A percentile compares a stretch with the other conserved stretches of the same genome.
phyloP scores from a whole-genome alignment of 2,888 invertebrate genomes.

The Synanthedon myopaeformis region DNA sequence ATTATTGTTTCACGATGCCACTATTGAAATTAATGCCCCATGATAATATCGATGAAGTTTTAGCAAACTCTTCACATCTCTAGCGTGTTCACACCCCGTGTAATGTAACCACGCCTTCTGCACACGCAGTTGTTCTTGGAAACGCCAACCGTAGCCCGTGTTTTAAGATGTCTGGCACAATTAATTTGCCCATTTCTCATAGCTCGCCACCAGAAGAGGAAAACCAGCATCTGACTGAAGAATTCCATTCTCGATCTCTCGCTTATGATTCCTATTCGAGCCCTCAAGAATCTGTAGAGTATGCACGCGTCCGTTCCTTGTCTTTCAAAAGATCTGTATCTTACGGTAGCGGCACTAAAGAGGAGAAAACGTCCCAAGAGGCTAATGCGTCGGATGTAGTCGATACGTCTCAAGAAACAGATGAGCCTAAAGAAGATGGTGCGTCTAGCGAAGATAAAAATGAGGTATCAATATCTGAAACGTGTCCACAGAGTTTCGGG shows the following conservation, averaged over 20 bases:
- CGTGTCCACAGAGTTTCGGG: slow-evolving; percentile 43
- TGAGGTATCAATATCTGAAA: slow-evolving; percentile 14
- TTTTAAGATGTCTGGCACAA: neutral
- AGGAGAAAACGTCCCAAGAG: too few species aligned
- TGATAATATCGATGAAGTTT: neutral
- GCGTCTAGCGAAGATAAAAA: neutral
- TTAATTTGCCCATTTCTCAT: neutral
- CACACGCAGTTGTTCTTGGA: neutral
- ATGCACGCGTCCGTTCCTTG: neutral
- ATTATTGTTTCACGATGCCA: too few species aligned
- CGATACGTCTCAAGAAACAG: neutral
- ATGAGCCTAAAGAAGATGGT: neutral
- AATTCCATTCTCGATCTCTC: neutral
- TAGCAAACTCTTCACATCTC: neutral
- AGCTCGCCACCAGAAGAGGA: neutral
- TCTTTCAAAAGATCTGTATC: neutral
- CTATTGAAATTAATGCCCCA: too few species aligned
- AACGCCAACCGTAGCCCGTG: neutral
- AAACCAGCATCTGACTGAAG: neutral
- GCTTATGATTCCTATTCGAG: neutral
- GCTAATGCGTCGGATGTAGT: too few species aligned
- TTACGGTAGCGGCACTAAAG: too few species aligned
- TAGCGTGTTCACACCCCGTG: neutral
- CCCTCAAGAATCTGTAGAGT: neutral
- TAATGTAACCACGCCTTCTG: neutral